phyloP scores from a whole-genome alignment of 2,888 invertebrate genomes.

The Scelioninae gen. 1 region DNA sequence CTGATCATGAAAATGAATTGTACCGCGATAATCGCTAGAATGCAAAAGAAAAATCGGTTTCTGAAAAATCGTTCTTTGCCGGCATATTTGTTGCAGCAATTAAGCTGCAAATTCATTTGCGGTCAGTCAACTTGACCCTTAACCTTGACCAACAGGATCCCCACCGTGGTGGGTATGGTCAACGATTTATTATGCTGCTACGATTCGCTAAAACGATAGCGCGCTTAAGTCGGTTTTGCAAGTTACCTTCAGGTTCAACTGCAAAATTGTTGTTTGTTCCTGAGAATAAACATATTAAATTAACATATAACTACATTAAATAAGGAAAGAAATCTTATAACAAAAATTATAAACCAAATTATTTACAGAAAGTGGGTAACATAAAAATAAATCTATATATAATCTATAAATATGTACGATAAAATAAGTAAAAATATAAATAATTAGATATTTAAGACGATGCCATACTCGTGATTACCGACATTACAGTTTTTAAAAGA shows the following conservation, averaged over 20 bases:
- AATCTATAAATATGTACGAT: too few relatives aligned
- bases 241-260: background rate
- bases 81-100: slow-evolving; percentile 59
- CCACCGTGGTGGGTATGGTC: slow-evolving; percentile 52
- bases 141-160: slow-evolving; percentile 69
- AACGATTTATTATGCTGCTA: slow-evolving; percentile 60
- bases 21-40: slow-evolving; percentile 46
- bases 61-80: slow-evolving; percentile 23
- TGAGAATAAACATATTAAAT: background rate
- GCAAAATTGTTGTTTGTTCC: too few relatives aligned
- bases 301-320: too few relatives aligned
- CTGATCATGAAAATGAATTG: slow-evolving; percentile 3
- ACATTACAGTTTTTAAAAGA: too few relatives aligned
- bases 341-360: too few relatives aligned
- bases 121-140: slow-evolving; percentile 71
- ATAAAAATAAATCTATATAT: too few relatives aligned
- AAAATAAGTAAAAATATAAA: too few relatives aligned
- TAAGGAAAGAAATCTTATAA: too few relatives aligned
- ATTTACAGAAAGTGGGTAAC: too few relatives aligned
- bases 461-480: too few relatives aligned
- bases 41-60: background rate
- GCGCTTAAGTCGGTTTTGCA: slow-evolving; percentile 33
- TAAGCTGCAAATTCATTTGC: slow-evolving; percentile 68
- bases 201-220: slow-evolving; percentile 58
- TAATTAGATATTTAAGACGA: too few relatives aligned